These are phyloP conservation scores for Pipistrellus pipistrellus DNA, from an alignment of 2,797 vertebrate genomes.

Conservation along the genomic window DNA sequence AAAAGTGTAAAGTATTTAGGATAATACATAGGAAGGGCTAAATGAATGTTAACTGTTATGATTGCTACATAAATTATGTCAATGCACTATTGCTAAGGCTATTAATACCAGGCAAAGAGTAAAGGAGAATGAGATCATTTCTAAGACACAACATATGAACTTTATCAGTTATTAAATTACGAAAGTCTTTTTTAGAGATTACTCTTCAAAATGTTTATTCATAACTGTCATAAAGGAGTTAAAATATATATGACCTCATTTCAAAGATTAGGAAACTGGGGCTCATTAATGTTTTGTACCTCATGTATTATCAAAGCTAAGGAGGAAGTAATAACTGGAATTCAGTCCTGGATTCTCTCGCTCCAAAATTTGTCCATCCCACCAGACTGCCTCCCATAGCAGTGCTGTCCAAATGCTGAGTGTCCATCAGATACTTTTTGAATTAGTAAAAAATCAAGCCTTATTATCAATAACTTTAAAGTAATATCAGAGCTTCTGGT, in stretches of 20 bases:
- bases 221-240: not conserved
- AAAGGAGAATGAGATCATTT: not conserved
- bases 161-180: not conserved
- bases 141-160: not conserved
- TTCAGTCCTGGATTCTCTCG: not conserved
- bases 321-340: not conserved
- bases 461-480: not conserved
- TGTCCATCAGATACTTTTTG: not conserved
- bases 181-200: slow-evolving; percentile 5
- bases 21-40: not conserved
- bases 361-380: too few species aligned
- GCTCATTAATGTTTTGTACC: not conserved
- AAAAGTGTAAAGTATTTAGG: not conserved
- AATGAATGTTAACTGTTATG: not conserved
- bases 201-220: slow-evolving; percentile 3
- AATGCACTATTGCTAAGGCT: not conserved
- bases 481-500: not conserved
- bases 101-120: not conserved
- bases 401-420: not conserved
- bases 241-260: not conserved
- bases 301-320: not conserved
- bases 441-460: not conserved
- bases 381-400: accelerated
- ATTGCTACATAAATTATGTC: not conserved
- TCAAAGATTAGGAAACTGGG: not conserved